A percentile compares a stretch with the other conserved stretches of the same genome.
phyloP scores from a whole-genome alignment of 2,888 invertebrate species.

The Diplazon laetatorius region DNA sequence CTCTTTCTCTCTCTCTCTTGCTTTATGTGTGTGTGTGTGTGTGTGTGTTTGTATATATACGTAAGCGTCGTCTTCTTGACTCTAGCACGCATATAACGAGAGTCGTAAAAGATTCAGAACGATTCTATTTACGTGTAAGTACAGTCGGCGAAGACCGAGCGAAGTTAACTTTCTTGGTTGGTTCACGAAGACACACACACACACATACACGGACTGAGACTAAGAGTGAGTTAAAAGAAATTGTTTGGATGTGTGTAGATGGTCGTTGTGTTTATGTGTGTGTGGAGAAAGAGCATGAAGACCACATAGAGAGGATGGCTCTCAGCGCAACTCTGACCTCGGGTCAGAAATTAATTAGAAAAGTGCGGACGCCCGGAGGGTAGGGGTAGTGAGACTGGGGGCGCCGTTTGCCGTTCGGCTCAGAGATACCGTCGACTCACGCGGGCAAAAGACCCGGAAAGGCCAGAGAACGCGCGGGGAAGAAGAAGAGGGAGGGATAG shows the following conservation, averaged over 20 bases:
- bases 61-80: conserved; percentile 18
- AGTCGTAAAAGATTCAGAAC: conserved; percentile 64
- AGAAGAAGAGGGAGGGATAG: conserved; percentile 35
- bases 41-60: neutral
- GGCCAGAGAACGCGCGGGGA: no score
- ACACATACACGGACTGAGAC: conserved; percentile 1
- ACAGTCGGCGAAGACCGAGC: conserved; percentile 40
- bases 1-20: neutral
- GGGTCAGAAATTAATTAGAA: conserved; percentile 80
- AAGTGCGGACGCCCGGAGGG: conserved; percentile 73
- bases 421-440: conserved; percentile 53
- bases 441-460: conserved; percentile 37
- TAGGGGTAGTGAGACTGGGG: conserved; percentile 51
- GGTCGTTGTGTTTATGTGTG: neutral
- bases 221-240: conserved; percentile 58
- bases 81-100: conserved; percentile 53
- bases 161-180: conserved; percentile 55
- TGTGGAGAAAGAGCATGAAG: conserved; percentile 36
- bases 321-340: conserved; percentile 69
- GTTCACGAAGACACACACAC: no score
- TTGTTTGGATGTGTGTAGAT: neutral
- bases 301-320: conserved; percentile 44
- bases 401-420: conserved; percentile 61
- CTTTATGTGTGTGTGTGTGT: neutral
- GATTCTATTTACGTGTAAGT: conserved; percentile 65